A percentile compares a stretch with the other conserved stretches of the same genome.
Evolutionary conservation across 2,888 invertebrate species (phyloP).

Genomic region (Byasa hedistus): DNA sequence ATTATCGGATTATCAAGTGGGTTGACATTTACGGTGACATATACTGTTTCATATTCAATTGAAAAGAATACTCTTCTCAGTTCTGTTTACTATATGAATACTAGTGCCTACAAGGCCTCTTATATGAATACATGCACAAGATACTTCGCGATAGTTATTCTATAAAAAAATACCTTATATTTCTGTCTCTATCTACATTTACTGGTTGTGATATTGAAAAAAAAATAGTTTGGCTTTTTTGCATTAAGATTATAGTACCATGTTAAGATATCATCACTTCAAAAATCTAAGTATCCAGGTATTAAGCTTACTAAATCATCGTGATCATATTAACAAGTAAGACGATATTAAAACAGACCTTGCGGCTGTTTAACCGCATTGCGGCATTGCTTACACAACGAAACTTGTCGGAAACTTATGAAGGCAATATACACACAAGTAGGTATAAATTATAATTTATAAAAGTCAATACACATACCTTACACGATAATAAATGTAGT

Average conservation of each 20-base stretch:
- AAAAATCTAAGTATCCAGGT: neutral
- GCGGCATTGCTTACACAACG: conserved; percentile 14
- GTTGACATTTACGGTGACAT: neutral
- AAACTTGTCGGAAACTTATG: neutral
- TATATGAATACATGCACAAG: neutral
- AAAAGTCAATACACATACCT: neutral
- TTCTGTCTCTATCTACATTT: too few species aligned
- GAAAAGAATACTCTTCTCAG: neutral
- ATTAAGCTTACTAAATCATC: neutral
- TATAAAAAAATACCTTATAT: too few species aligned
- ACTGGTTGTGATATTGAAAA: too few species aligned
- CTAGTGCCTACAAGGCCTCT: neutral
- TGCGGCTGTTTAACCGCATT: conserved; percentile 22
- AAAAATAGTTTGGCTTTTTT: too few species aligned
- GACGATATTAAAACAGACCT: neutral
- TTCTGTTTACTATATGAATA: neutral
- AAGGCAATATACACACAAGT: neutral
- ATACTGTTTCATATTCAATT: neutral
- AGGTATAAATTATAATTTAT: neutral
- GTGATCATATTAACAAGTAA: neutral
- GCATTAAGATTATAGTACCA: too few species aligned
- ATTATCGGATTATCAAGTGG: neutral
- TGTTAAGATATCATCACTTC: too few species aligned
- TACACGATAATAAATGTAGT: neutral
- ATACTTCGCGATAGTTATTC: neutral